phyloP scores from a whole-genome alignment of 2,888 invertebrate species.

The Lypha dubia region DNA sequence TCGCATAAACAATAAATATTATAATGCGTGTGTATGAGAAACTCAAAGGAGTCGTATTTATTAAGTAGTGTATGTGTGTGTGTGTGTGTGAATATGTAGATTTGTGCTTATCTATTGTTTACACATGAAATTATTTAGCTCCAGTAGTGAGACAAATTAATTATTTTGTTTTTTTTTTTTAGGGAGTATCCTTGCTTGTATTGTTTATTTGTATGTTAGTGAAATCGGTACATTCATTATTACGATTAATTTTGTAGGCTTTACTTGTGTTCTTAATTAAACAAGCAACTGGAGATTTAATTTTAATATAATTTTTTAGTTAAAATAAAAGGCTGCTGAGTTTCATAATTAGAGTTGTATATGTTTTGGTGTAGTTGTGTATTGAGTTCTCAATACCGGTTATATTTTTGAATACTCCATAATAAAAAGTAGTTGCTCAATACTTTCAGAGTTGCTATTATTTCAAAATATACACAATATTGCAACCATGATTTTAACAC shows the following conservation, averaged over 20 bases:
- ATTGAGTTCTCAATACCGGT: no score
- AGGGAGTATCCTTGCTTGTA: not conserved
- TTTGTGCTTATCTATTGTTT: not conserved
- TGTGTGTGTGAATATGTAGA: not conserved
- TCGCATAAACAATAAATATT: not conserved
- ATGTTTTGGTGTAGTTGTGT: no score
- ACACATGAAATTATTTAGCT: not conserved
- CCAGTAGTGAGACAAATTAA: slow-evolving; percentile 16
- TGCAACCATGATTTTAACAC: no score
- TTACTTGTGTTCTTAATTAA: not conserved
- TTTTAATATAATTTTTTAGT: not conserved
- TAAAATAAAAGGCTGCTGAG: no score
- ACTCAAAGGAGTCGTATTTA: not conserved
- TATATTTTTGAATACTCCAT: no score
- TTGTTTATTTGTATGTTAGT: not conserved
- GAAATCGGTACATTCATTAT: not conserved
- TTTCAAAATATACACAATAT: no score
- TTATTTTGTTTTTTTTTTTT: slow-evolving; percentile 17
- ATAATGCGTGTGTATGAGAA: not conserved
- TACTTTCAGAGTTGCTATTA: no score
- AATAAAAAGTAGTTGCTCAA: no score
- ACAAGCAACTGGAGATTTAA: not conserved
- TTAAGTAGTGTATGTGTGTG: not conserved
- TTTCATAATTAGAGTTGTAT: no score
- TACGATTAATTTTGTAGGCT: slow-evolving; percentile 1